Conservation (phyloP, 2,888 invertebrate species). For the Gortyna flavago region DNA sequence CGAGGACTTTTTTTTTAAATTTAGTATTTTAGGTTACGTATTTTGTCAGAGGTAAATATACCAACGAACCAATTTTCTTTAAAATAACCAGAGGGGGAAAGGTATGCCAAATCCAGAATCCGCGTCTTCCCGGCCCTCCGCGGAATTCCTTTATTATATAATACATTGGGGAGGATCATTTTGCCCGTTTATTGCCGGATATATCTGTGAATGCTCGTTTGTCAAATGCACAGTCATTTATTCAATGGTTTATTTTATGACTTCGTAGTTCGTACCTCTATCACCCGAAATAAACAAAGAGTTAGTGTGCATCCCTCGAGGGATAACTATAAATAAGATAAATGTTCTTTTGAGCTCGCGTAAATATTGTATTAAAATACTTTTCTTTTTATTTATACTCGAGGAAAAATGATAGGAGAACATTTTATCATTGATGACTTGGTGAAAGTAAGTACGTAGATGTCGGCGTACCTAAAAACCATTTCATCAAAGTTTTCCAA, state of each 20-base stretch:
- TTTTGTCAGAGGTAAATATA: conserved; percentile 18
- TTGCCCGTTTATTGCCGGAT: conserved; percentile 87
- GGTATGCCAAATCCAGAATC: conserved; percentile 80
- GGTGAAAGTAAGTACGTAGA: neutral
- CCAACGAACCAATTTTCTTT: conserved; percentile 42
- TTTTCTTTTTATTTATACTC: conserved; percentile 46
- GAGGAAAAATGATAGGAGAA: conserved; percentile 1
- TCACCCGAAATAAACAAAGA: conserved; percentile 69
- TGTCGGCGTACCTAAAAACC: neutral
- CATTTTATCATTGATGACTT: neutral
- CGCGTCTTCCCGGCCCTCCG: conserved; percentile 82
- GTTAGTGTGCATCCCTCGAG: conserved; percentile 66
- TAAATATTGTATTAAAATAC: conserved; percentile 64
- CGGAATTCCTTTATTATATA: conserved; percentile 87
- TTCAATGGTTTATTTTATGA: conserved; percentile 82
- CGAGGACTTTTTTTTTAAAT: neutral
- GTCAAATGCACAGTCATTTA: conserved; percentile 90
- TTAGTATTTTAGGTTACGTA: conserved; percentile 23
- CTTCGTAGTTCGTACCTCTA: conserved; percentile 68
- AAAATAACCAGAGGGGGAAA: conserved; percentile 74
- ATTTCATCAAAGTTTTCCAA: neutral
- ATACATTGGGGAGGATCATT: conserved; percentile 88
- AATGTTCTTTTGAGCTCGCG: conserved; percentile 65
- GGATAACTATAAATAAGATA: conserved; percentile 62
- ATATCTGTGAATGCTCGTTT: conserved; percentile 89